phyloP scores from a whole-genome alignment of 35 echinoderm and acorn worm genomes.

The Ophioderma brevispina region DNA sequence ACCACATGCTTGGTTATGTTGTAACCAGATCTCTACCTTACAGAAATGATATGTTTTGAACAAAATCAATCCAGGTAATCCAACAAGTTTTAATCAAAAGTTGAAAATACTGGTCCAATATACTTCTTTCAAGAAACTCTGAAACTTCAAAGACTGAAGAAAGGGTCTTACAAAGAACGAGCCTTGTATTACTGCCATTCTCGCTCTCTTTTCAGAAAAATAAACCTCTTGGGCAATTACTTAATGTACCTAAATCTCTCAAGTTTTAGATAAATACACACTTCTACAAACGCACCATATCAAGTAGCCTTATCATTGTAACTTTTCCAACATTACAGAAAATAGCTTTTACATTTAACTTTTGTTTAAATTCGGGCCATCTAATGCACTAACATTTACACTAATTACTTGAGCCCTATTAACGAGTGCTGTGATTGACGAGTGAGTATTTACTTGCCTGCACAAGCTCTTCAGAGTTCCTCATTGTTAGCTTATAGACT shows the following conservation, averaged over 20 bases:
- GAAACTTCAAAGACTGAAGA: too few relatives aligned
- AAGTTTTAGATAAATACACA: neutral
- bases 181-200: too few relatives aligned
- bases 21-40: too few relatives aligned
- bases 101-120: too few relatives aligned
- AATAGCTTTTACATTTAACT: neutral
- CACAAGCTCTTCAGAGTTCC: neutral
- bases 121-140: too few relatives aligned
- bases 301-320: neutral
- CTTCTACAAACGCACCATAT: neutral
- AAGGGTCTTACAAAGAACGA: too few relatives aligned
- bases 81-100: too few relatives aligned
- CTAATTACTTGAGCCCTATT: constrained; percentile 8
- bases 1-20: too few relatives aligned
- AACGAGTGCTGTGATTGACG: neutral
- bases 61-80: too few relatives aligned
- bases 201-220: neutral
- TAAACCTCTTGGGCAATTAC: neutral
- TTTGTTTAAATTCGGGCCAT: neutral
- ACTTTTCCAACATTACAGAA: neutral
- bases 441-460: neutral
- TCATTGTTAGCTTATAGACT: neutral
- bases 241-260: neutral
- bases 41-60: too few relatives aligned
- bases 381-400: neutral